These are phyloP conservation scores for Bufotes viridis DNA, from an alignment of 2,797 vertebrate genomes.

Conservation along the genomic window DNA sequence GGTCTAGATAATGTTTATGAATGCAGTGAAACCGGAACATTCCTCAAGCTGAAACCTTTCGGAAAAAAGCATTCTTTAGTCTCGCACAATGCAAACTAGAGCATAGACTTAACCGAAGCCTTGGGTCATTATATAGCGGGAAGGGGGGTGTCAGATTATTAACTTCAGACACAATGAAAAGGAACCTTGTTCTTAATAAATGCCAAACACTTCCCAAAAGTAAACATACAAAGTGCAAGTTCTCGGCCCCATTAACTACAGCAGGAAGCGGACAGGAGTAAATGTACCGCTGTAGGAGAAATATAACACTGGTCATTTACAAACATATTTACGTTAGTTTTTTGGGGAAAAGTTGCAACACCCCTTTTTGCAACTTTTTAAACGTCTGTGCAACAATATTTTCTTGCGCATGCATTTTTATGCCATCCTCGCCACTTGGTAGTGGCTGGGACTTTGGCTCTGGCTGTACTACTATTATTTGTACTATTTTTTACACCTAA, in stretches of 20 bases:
- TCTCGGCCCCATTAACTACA: neutral
- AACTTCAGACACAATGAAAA: neutral
- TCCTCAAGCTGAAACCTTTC: neutral
- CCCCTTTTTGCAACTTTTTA: no score
- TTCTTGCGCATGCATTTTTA: no score
- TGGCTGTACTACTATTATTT: no score
- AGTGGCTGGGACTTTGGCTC: no score
- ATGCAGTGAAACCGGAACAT: constrained; percentile 8
- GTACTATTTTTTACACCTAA: no score
- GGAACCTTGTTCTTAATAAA: neutral
- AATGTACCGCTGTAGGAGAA: neutral
- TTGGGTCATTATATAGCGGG: neutral
- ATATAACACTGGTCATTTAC: neutral
- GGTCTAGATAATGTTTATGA: neutral
- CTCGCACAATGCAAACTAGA: neutral
- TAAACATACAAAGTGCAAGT: neutral
- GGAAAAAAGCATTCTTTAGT: neutral
- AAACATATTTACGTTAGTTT: no score
- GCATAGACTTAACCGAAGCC: neutral
- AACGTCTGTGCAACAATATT: no score
- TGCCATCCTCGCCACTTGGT: no score
- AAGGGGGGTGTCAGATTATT: neutral
- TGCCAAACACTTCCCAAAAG: neutral
- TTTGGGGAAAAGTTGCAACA: no score
- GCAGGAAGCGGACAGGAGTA: neutral